Conservation (phyloP, 2,113 vertebrate species). For the Cavia aperea region DNA sequence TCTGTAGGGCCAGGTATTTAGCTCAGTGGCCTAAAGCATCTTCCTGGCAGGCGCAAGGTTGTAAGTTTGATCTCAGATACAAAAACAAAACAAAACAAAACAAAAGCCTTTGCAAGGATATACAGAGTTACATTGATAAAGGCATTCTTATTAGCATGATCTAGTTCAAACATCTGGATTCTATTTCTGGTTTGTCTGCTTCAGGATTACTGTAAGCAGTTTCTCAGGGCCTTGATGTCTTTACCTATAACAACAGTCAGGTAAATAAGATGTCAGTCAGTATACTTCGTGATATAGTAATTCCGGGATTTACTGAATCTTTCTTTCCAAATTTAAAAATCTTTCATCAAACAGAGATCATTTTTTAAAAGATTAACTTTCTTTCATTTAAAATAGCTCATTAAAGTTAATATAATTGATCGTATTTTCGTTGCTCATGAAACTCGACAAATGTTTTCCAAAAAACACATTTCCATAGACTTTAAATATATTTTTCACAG, state of each 20-base stretch:
- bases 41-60: too few relatives aligned
- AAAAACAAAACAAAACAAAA: too few relatives aligned
- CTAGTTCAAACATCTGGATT: background rate
- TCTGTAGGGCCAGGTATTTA: background rate
- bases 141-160: background rate
- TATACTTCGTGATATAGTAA: constrained; percentile 13
- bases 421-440: background rate
- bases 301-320: background rate
- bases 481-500: background rate
- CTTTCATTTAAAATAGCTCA: background rate
- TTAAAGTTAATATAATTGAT: background rate
- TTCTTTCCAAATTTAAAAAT: background rate
- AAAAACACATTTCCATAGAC: background rate
- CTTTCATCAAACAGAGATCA: background rate
- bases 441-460: background rate
- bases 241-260: background rate
- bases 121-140: background rate
- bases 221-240: background rate
- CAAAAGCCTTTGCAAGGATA: background rate
- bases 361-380: background rate
- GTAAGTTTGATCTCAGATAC: too few relatives aligned
- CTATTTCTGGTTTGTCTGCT: background rate
- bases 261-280: background rate
- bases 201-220: background rate
- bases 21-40: too few relatives aligned